Evolutionary conservation across 2,797 vertebrate genomes (phyloP), one percentile per base, ranked within the genome.

Genomic region (Tapirus indicus): DNA sequence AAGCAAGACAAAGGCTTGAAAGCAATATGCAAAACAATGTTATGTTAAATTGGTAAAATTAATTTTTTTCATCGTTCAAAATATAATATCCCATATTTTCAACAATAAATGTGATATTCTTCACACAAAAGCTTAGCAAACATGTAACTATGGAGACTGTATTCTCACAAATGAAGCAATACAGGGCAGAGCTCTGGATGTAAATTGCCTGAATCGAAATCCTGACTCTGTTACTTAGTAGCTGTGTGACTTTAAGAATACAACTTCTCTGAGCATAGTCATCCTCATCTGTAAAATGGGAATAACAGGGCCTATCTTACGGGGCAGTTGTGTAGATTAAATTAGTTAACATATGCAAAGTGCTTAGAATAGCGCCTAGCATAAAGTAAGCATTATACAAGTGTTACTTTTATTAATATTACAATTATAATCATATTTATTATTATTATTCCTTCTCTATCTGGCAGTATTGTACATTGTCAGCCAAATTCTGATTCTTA

Each of bases 41-140:
- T 56, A 47, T 25, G 18, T 86, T 93, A 58, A 66, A 56, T 4
- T 93, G n/a, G 18, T 78, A 69, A 64, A 49, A 52, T 52, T 52
- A 52, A 38, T 38, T 27, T 79, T 90, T 77, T 77, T 58, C 25
- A 25, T 78, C 88, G 92, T 71, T 60, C 25, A 86, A 71, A 96
- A 82, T 47, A 47, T 38, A 47, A 0, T 69, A 66, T 56, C 38
- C 35, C 47, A 80, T 54, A 5, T 80, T 80, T 80, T 80, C 25
- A 44, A 74, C 6, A 84, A 78, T 8, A 82, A 35, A 80, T 25
- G 47, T 69, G 49, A 77, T 75, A 82, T 10, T 54, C 14, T 47
- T 95, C 75, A 66, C 35, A 47, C 41, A 69, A 49, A 87, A 92
- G 47, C 56, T 80, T 25, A 95, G 60, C 60, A 80, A 91, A 77